A percentile compares a stretch with the other conserved stretches of the same genome.
Evolutionary conservation across 1,140 invertebrate species (phyloP).

Genomic region (Phthorimaea operculella): DNA sequence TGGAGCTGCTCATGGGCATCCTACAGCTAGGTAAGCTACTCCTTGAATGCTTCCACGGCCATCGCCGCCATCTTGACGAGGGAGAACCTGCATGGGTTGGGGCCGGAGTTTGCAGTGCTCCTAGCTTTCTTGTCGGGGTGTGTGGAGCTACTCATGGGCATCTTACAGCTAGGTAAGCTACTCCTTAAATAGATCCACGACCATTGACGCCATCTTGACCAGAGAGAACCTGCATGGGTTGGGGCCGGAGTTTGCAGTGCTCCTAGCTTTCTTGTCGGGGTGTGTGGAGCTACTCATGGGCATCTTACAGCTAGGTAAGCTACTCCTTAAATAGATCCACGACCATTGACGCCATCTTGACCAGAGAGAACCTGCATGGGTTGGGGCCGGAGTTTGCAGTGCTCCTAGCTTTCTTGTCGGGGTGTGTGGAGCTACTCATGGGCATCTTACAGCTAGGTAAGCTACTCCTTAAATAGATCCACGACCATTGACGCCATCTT

Average conservation of each 20-base stretch:
- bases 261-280: conserved; percentile 84
- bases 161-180: conserved; percentile 83
- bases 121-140: conserved; percentile 83
- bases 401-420: conserved; percentile 82
- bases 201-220: conserved; percentile 83
- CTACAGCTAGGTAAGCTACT: conserved; percentile 83
- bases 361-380: conserved; percentile 73
- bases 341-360: conserved; percentile 83
- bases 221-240: conserved; percentile 73
- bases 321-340: conserved; percentile 81
- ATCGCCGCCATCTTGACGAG: conserved; percentile 83
- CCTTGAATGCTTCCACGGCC: conserved; percentile 72
- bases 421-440: conserved; percentile 82
- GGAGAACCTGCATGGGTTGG: conserved; percentile 73
- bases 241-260: conserved; percentile 79
- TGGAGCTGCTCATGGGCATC: conserved; percentile 85
- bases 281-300: conserved; percentile 84
- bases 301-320: conserved; percentile 84
- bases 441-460: conserved; percentile 87
- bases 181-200: conserved; percentile 71
- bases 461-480: conserved; percentile 76
- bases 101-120: conserved; percentile 80
- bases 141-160: conserved; percentile 82
- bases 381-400: conserved; percentile 80
- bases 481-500: conserved; percentile 85